Evolutionary conservation across 2,797 vertebrate genomes (phyloP).

Genomic region (Champsocephalus gunnari): DNA sequence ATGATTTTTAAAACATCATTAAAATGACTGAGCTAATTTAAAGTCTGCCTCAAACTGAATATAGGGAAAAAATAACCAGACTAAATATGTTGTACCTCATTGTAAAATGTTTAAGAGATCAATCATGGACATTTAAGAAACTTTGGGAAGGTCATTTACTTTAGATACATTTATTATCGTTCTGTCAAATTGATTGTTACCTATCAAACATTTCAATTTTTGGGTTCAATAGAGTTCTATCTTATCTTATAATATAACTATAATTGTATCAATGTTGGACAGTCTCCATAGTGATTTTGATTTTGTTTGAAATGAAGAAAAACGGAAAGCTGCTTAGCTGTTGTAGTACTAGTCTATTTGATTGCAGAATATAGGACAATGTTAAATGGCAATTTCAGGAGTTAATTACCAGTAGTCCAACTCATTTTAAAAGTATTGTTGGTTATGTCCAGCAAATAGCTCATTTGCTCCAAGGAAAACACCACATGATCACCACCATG

Average conservation of each 20-base stretch:
- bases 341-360: background rate
- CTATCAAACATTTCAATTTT: too few relatives aligned
- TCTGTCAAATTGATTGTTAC: conserved; percentile 28
- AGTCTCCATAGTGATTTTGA: background rate
- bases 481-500: conserved; percentile 80
- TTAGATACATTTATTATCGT: conserved; percentile 19
- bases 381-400: background rate
- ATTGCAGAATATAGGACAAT: background rate
- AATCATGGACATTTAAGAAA: conserved; percentile 37
- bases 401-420: background rate
- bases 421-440: conserved; percentile 18
- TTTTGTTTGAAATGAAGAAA: background rate
- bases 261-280: background rate
- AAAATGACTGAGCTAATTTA: too few relatives aligned
- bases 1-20: too few relatives aligned
- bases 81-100: too few relatives aligned
- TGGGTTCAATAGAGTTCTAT: too few relatives aligned
- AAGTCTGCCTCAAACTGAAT: too few relatives aligned
- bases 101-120: conserved; percentile 1
- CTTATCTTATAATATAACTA: background rate
- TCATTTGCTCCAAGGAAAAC: conserved; percentile 49
- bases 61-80: too few relatives aligned
- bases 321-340: background rate
- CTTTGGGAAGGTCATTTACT: background rate
- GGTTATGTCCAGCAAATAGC: too few relatives aligned